Base-by-base conservation (phyloP, 1,140 invertebrate species). In the Schlechtendalia chinensis region DNA sequence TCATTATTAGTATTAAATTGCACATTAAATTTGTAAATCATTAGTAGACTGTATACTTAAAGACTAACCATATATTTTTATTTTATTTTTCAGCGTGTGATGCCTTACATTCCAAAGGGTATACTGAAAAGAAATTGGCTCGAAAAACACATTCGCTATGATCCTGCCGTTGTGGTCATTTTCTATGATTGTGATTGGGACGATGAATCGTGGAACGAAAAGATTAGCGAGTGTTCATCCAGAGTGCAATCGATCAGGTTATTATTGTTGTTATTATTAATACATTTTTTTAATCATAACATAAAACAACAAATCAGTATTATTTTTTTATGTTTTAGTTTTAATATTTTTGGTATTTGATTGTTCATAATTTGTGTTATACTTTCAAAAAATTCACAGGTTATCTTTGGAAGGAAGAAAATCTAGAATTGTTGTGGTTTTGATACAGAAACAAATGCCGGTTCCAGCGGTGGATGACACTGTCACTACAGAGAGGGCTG, bases 151-250 rank as follows among this genome's bases (percentile, higher is more conserved):
- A 87, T 98, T 11, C 90, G 93, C 83, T 88, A 94, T 69, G 89
- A 99, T 82, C 97, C 98, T 22, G 92, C 96, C 5, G 91, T 98
- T 1, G 91, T 98, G 71, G 95, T 98, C 12, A 89, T 97, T 54
- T 99, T 99, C 86, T 96, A 95, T 86, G 96, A 99, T 84, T 89
- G 99, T 83, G 96, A 99, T 87, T 99, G 97, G 97, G 95, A 96
- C 86, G 96, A 98, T 87, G 87, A 90, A 0, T 88, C 92, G 69
- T 99, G 96, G 95, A 93, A 93, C 84, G 96, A 98, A 83, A 97
- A 94, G 84, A 95, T 95, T 85, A 91, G 94, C 83, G 96, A 98
- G 86, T 98, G 95, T 88, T 92, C 94, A 10, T 93, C 92, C 1
- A 90, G 92, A 84, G 91, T 98, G n/a, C 94, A 97, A 86, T 91